phyloP scores from a whole-genome alignment of 2,113 vertebrate species.

The Phaethornis superciliosus region DNA sequence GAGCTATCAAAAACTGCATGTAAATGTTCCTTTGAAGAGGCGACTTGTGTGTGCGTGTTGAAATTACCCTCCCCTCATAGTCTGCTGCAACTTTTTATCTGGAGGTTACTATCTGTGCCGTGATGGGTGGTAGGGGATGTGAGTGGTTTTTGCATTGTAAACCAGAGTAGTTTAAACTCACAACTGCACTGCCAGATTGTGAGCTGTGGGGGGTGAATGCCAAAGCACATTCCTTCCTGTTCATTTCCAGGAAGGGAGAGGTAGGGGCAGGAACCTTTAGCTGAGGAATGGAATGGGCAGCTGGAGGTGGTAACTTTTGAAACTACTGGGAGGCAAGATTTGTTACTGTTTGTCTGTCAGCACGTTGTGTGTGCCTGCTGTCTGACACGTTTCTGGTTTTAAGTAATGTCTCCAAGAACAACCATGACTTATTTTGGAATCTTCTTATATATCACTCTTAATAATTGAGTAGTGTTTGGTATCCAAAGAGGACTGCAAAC shows the following conservation, averaged over 20 bases:
- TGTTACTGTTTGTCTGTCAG: slow-evolving; percentile 31
- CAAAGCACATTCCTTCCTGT: not conserved
- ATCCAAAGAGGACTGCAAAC: not conserved
- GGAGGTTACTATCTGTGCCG: accelerated
- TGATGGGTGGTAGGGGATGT: not conserved
- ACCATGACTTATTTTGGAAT: not conserved
- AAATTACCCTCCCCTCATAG: not conserved
- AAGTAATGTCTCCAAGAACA: not conserved
- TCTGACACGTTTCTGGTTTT: slow-evolving; percentile 21
- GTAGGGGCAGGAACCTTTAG: not conserved
- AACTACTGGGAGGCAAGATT: not conserved
- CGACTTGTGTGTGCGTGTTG: not conserved
- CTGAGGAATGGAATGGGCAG: slow-evolving; percentile 39
- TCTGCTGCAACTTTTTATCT: not conserved
- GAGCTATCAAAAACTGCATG: not conserved
- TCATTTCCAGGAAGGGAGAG: not conserved
- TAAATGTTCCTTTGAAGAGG: not conserved
- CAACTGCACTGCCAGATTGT: not conserved
- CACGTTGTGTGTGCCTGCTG: not conserved
- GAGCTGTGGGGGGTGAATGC: not conserved
- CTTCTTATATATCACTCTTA: not conserved
- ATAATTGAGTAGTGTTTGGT: not conserved
- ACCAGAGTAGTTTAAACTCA: not conserved
- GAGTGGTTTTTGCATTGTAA: not conserved
- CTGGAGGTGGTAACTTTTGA: slow-evolving; percentile 32